Base-by-base conservation (phyloP, 2,797 vertebrate genomes). In the Lithobates pipiens region DNA sequence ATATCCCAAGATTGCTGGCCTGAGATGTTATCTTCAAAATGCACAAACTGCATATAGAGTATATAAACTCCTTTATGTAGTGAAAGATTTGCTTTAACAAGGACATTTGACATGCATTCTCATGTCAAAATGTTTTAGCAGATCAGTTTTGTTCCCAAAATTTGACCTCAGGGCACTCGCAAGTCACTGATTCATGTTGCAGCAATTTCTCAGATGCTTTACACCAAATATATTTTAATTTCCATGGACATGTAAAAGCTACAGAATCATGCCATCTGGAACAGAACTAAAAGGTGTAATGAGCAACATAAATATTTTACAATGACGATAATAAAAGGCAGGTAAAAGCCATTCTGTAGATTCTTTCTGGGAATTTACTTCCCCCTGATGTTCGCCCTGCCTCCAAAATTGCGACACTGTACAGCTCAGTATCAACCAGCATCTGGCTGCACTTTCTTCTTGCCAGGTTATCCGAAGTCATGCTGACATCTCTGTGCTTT, bases 401-500 rank as follows among this genome's bases (percentile, higher is more conserved):
- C 29, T 42, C 18, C 4, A 69, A 50, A 44, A 70, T n/a, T 72
- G 44, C 25, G 25, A 84, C 10, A 72, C 42, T 78, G 6, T 44
- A 29, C 67, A 65, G 32, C 15, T 32, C 32, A 44, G 6, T 11
- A 77, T 72, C 44, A 78, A 63, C 78, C 76, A 44, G 68, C 73
- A 63, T 50, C 76, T 77, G 83, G 34, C 39, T 46, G 32, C 18
- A 29, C 21, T 65, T n/a, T 68, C 42, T 42, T 34, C 71, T 72
- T 80, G 77, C 70, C 72, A 34, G 57, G 44, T 75, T 21, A 77
- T 63, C n/a, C 10, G 21, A 39, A 39, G 61, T 54, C 78, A 69
- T 67, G 61, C 70, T 54, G 44, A 44, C 77, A 80, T 75, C 23
- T 69, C 57, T 18, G 44, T 46, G 50, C 11, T 42, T 70, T 10